Evolutionary conservation across 92 coral and sea anemone genomes (phyloP), one percentile per base, ranked within the genome.

Genomic region (Muricea muricata): DNA sequence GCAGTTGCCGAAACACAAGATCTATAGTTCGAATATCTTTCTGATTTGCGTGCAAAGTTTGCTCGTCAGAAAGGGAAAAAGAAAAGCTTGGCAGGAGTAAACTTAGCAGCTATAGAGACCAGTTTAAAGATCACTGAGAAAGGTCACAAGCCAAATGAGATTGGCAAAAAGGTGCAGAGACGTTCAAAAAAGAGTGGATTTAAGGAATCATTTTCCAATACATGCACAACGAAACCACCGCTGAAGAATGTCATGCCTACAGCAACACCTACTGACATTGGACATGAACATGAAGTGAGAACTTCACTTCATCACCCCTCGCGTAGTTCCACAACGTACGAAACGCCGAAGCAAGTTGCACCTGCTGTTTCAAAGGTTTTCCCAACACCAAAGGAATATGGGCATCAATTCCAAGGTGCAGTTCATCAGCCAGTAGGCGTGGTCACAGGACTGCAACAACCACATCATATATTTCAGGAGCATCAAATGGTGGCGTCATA

Each of bases 1-100:
- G 87, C 87, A 13, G 87, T 82, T 1, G 87, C 87, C 12, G 87
- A 82, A 48, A 79, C 28, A 8, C 65, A 21, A n/a, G 39, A 42
- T 28, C 42, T 29, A 45, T 45, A 70, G 13, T 10, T 39, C 10
- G 81, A 69, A 25, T 82, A 82, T 42, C 13, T 82, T n/a, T 15
- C 34, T n/a, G 87, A 33, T 12, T 25, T 82, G 37, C 65, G 28
- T 6, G 30, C 28, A 28, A 82, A 82, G 87, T 55, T 82, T 30
- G 12, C 28, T 24, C 37, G 81, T 17, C 35, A 46, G 66, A 8
- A 79, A 79, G 32, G 31, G 39, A 40, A 69, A 52, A 52, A 52
- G 60, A 45, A 5, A 45, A 45, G 14, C 14, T 39, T 39, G 45
- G 65, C 57, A 79, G 57, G 81, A 33, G 69, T 33, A 12, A 86